Conservation (phyloP, 2,797 vertebrate species). For the Sylvilagus floridanus region DNA sequence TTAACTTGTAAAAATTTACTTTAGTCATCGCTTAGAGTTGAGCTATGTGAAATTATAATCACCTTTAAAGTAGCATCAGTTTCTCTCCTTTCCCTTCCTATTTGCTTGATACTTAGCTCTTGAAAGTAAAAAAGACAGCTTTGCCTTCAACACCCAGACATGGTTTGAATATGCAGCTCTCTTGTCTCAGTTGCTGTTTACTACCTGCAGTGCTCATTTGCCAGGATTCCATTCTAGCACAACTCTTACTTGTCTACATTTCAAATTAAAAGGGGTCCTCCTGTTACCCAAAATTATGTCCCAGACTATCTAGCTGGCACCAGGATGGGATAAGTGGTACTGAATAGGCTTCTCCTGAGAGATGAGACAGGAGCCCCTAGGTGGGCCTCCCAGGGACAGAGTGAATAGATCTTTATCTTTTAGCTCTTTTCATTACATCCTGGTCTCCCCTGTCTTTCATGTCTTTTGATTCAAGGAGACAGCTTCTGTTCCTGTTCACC, state of each 20-base stretch:
- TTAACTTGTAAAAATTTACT: background rate
- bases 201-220: background rate
- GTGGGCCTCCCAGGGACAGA: background rate
- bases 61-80: background rate
- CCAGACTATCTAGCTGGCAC: background rate
- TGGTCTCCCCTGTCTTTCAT: background rate
- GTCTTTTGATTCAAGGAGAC: background rate
- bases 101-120: background rate
- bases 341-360: background rate
- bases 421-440: background rate
- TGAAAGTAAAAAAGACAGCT: background rate
- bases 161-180: background rate
- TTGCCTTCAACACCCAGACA: background rate
- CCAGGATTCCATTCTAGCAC: background rate
- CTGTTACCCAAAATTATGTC: background rate
- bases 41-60: background rate
- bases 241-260: background rate
- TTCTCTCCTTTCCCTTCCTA: background rate
- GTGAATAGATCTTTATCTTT: background rate
- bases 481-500: conserved; percentile 4
- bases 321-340: background rate
- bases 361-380: background rate
- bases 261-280: conserved; percentile 6
- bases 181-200: background rate
- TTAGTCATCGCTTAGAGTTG: background rate